Conservation (phyloP, 2,113 vertebrate genomes). For the Crotalus horridus region DNA sequence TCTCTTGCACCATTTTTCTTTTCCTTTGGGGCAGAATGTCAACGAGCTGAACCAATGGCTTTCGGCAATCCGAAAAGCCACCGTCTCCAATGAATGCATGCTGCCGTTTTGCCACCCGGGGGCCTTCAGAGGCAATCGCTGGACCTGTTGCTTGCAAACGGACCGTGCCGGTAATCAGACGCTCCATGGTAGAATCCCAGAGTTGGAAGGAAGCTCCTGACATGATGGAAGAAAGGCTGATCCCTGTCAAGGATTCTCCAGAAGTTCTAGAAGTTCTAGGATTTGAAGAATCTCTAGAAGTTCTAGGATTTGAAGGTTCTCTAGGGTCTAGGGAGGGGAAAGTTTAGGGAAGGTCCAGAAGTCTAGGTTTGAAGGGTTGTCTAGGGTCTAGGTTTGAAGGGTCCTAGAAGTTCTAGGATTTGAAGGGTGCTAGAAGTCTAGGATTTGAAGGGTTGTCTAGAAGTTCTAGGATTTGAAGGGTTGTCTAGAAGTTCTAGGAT, state of each 20-base stretch:
- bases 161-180: constrained; percentile 69
- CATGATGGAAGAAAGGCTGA: background rate
- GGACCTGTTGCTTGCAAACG: constrained; percentile 86
- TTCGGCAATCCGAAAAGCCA: constrained; percentile 84
- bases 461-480: too few relatives aligned
- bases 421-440: too few relatives aligned
- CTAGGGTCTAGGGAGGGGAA: too few relatives aligned
- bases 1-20: background rate
- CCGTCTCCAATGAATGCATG: constrained; percentile 77
- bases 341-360: too few relatives aligned
- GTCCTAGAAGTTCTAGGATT: too few relatives aligned
- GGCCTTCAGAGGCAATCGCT: constrained; percentile 77
- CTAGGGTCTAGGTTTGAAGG: too few relatives aligned
- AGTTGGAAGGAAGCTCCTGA: background rate
- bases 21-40: constrained; percentile 69
- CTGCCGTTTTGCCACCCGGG: constrained; percentile 82
- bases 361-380: too few relatives aligned
- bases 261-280: background rate
- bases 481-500: too few relatives aligned
- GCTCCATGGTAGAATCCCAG: background rate
- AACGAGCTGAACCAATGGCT: constrained; percentile 93
- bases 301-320: too few relatives aligned
- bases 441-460: too few relatives aligned
- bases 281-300: background rate
- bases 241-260: background rate